Base-by-base conservation (phyloP, 2,888 invertebrate species). In the Lordiphosa andalusiaca region DNA sequence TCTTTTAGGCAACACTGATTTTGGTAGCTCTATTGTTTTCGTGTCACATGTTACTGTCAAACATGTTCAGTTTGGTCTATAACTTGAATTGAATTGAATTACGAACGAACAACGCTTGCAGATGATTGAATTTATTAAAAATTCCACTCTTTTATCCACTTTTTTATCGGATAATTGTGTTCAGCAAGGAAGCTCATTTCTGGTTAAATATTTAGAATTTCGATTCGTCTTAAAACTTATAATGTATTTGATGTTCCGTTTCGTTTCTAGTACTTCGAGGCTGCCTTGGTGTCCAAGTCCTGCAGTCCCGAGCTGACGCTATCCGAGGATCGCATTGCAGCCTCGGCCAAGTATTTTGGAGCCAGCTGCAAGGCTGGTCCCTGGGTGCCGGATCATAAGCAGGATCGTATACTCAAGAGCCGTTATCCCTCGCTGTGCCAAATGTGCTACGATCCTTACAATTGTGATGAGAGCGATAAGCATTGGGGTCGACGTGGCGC, bases 401-500 rank as follows among this genome's bases (percentile, higher is more conserved):
- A 93, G 25, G 95, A 96, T 75, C 87, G 88, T 2, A 87, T 92
- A 73, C 89, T 96, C 0, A 96, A 94, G 86, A 84, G 81, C 4
- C 92, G 91, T 49, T 96, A 95, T 87, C 91, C 92, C 0, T 93
- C 94, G 3, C 90, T 96, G 0, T 96, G 96, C 77, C 91, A 91
- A 3, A 91, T 94, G 3, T 96, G 96, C 83, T 91, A 92, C 47
- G 91, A 91, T 69, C 91, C 93, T 0, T 86, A 86, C 0, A 89
- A 89, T 2, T 96, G 96, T 84, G 91, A 91, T 0, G 87, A 87
- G 0, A 90, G 90, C 3, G 97, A 97, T 88, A 93, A 93, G 51
- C 96, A 95, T 88, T 95, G 95, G 91, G 97, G 97, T 2, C 92
- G 94, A 63, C 91, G 93, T 41, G 98, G 98, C 0, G 93, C 96